Evolutionary conservation across 2,888 invertebrate species (phyloP).

Genomic region (Phaonia tiefii): DNA sequence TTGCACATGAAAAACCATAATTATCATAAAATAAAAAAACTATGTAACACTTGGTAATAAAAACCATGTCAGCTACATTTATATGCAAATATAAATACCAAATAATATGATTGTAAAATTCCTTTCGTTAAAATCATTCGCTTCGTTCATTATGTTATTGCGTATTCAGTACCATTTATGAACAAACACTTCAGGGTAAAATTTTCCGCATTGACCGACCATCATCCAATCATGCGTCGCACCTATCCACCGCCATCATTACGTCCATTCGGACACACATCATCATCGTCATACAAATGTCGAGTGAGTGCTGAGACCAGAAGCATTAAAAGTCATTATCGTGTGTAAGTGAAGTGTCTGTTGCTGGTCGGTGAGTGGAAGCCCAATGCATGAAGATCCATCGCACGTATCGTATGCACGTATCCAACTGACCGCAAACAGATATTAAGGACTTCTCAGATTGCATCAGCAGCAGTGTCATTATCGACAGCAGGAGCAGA

Average conservation of each 20-base stretch:
- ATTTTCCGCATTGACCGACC: constrained; percentile 21
- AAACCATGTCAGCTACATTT: no score
- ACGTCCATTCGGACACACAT: background rate
- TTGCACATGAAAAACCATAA: no score
- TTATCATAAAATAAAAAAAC: no score
- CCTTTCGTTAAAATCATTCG: background rate
- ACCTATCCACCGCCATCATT: constrained; percentile 23
- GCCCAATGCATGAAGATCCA: background rate
- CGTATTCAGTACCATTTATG: background rate
- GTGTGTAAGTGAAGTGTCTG: constrained; percentile 35
- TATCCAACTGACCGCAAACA: constrained; percentile 18
- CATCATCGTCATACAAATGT: background rate
- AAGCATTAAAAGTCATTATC: constrained; percentile 65
- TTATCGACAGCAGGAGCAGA: background rate
- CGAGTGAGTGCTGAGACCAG: constrained; percentile 37
- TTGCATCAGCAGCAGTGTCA: background rate
- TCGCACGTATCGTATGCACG: background rate
- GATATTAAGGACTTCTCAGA: constrained; percentile 30
- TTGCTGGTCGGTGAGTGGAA: background rate
- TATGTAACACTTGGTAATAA: no score
- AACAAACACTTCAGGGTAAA: constrained; percentile 13
- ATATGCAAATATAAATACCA: background rate
- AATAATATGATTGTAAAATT: constrained; percentile 3
- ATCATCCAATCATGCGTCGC: constrained; percentile 9
- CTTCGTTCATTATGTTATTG: background rate